Evolutionary conservation across 2,888 invertebrate species (phyloP).

Genomic region (Aphidoletes aphidimyza): DNA sequence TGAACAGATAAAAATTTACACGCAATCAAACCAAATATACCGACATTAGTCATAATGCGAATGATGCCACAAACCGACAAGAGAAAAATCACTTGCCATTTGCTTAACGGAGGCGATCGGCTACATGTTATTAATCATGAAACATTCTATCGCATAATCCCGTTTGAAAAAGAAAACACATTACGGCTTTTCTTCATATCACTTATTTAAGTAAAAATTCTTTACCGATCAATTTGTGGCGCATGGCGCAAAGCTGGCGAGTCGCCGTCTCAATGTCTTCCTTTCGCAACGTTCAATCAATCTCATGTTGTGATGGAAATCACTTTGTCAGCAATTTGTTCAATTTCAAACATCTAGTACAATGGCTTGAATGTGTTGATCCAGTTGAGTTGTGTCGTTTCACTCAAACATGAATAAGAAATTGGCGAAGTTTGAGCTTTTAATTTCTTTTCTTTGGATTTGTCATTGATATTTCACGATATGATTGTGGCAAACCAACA

Average conservation of each 20-base stretch:
- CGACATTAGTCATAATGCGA: conserved; percentile 4
- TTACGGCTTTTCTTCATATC: not conserved
- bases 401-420: no score
- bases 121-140: conserved; percentile 22
- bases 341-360: not conserved
- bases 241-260: not conserved
- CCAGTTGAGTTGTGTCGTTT: no score
- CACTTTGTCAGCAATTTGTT: conserved; percentile 38
- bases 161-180: not conserved
- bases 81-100: conserved; percentile 1
- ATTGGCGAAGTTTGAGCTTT: not conserved
- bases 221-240: conserved; percentile 1
- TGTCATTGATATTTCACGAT: not conserved
- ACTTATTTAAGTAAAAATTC: not conserved
- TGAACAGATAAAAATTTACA: conserved; percentile 45
- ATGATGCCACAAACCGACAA: not conserved
- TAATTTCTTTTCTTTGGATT: not conserved
- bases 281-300: not conserved
- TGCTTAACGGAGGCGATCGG: not conserved
- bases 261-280: not conserved
- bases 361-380: not conserved
- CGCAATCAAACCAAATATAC: not conserved
- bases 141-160: no score
- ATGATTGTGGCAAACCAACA: no score
- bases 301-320: not conserved